These are phyloP conservation scores for Drosophila kurseongensis DNA, from an alignment of 1,140 invertebrate species.

Conservation along the genomic window DNA sequence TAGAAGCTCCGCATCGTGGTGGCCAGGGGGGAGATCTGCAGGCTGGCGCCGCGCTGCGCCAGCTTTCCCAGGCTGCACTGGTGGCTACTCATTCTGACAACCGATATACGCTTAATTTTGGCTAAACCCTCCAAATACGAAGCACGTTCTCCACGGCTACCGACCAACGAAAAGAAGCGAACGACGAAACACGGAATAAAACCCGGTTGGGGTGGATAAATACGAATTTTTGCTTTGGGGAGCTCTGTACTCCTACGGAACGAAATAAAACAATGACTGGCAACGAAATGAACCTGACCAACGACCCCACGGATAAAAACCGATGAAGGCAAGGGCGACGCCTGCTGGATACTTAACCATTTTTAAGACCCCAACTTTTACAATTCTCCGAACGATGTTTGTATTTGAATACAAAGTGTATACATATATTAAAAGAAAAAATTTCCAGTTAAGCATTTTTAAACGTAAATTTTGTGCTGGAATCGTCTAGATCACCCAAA, in stretches of 20 bases:
- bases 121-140: background rate
- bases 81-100: slow-evolving; percentile 13
- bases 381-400: too few relatives aligned
- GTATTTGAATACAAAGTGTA: too few relatives aligned
- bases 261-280: slow-evolving; percentile 34
- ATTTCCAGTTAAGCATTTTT: too few relatives aligned
- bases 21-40: background rate
- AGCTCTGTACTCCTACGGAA: slow-evolving; percentile 30
- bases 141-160: slow-evolving; percentile 5
- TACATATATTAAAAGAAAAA: too few relatives aligned
- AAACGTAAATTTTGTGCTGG: too few relatives aligned
- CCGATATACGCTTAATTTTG: slow-evolving; percentile 24
- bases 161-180: background rate
- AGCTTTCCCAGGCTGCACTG: slow-evolving; percentile 17
- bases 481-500: background rate
- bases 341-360: background rate
- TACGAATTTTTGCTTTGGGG: slow-evolving; percentile 23
- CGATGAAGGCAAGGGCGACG: background rate
- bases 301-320: background rate
- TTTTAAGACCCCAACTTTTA: background rate
- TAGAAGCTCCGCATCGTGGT: background rate
- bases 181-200: slow-evolving; percentile 5
- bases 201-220: background rate
- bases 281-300: background rate
- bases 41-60: slow-evolving; percentile 8